phyloP scores from a whole-genome alignment of 1,140 invertebrate species.

The Cydia splendana region DNA sequence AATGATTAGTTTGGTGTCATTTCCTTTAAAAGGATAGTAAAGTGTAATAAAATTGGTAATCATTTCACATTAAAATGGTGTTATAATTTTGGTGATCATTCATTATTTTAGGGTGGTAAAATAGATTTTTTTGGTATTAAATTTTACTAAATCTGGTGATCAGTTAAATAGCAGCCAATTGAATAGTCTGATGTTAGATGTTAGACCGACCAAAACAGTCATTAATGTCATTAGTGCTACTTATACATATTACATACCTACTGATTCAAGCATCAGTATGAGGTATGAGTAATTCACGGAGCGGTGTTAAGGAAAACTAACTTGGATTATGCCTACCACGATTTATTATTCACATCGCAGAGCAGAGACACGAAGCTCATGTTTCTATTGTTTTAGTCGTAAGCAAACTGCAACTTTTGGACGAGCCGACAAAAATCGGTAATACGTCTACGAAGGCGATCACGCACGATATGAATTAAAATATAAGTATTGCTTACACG shows the following conservation, averaged over 20 bases:
- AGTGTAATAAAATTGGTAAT: too few species aligned
- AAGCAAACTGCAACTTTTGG: neutral
- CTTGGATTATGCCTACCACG: neutral
- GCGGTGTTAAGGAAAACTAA: constrained; percentile 3
- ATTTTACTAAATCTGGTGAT: too few species aligned
- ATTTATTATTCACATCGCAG: constrained; percentile 10
- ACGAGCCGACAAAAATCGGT: neutral
- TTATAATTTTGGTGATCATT: too few species aligned
- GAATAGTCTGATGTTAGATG: neutral
- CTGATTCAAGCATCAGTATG: neutral
- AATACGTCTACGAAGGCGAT: neutral
- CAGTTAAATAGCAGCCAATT: neutral
- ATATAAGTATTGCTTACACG: neutral
- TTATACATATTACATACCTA: neutral
- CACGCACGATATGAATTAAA: neutral
- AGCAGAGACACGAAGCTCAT: constrained; percentile 6
- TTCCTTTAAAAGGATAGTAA: too few species aligned
- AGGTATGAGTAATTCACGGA: neutral
- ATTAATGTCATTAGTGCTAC: neutral
- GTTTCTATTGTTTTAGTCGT: constrained; percentile 12
- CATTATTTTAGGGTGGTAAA: too few species aligned
- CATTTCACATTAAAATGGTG: too few species aligned
- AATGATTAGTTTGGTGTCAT: too few species aligned
- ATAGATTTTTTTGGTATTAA: too few species aligned
- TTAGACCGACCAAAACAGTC: neutral